Base-by-base conservation (phyloP, 2,797 vertebrate species). In the Pseudotriccus pelzelni region DNA sequence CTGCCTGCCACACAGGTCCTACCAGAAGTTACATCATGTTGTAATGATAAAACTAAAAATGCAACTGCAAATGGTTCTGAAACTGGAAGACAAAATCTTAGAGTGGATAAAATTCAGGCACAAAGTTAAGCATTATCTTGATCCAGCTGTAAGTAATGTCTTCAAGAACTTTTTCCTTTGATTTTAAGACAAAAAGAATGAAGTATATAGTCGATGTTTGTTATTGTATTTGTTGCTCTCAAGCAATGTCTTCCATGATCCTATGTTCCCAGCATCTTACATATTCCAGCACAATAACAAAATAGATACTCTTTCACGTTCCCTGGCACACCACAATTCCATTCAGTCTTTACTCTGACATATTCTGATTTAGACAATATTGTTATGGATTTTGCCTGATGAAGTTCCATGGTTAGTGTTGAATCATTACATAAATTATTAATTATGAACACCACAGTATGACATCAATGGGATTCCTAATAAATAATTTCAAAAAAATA, bases 11-110 rank as follows among this genome's bases (percentile, higher is more conserved):
- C 11, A 49, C 7, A 49, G 6, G 24, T 72, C 37, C 44, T 39
- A 84, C 22, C 67, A 79, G 18, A 64, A 32, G 27, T 52, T 62
- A 17, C 0, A 0, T 36, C 32, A 47, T 7, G 14, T 19, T 46
- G 11, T 28, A 83, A 47, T 6, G 12, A 30, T 41, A 75, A 58
- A 92, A 68, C 37, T 49, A 32, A 62, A 84, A 59, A 25, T 3
- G 1, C 32, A 81, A 84, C 18, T 34, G 52, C 13, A 73, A 56
- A 60, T 39, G 19, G 55, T 73, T 73, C 63, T 77, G 43, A 82
- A 82, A 70, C 11, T 25, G 13, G 18, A 66, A 63, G 13, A 76
- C 3, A 39, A 50, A 84, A 84, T 39, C 36, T 63, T 12, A 52
- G 23, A 66, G 27, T 16, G 14, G 13, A n/a, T 89, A 55, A 74